Evolutionary conservation across 2,113 vertebrate genomes (phyloP).

Genomic region (Apodemus speciosus): DNA sequence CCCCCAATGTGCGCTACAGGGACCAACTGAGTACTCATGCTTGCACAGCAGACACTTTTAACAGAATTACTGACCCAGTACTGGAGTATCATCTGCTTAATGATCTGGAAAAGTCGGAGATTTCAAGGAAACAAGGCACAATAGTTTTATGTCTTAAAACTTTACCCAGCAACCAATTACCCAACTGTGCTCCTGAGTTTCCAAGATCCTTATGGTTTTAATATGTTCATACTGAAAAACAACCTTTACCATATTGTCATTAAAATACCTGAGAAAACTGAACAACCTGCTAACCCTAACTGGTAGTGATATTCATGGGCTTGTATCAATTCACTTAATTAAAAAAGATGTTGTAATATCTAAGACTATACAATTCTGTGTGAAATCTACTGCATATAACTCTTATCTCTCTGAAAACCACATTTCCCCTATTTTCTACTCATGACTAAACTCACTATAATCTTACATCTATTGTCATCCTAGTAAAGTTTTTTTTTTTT

Average conservation of each 20-base stretch:
- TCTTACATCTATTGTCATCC: background rate
- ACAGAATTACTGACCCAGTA: background rate
- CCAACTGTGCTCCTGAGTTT: background rate
- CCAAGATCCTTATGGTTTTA: background rate
- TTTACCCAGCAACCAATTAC: background rate
- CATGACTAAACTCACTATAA: background rate
- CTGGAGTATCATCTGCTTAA: background rate
- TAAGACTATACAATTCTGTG: background rate
- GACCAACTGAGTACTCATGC: background rate
- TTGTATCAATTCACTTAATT: background rate
- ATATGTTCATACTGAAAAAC: background rate
- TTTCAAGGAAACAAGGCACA: background rate
- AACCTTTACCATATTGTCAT: background rate
- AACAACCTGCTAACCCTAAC: background rate
- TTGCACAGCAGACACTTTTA: background rate
- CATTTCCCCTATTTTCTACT: background rate
- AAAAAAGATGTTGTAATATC: background rate
- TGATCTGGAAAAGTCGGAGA: background rate
- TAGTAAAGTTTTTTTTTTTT: background rate
- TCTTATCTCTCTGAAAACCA: background rate
- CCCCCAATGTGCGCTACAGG: background rate
- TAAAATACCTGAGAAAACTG: background rate
- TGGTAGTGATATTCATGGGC: background rate
- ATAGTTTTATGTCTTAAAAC: constrained; percentile 1
- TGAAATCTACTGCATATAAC: background rate